These are phyloP conservation scores for Osmerus mordax DNA, from an alignment of 2,113 vertebrate species.

Conservation along the genomic window DNA sequence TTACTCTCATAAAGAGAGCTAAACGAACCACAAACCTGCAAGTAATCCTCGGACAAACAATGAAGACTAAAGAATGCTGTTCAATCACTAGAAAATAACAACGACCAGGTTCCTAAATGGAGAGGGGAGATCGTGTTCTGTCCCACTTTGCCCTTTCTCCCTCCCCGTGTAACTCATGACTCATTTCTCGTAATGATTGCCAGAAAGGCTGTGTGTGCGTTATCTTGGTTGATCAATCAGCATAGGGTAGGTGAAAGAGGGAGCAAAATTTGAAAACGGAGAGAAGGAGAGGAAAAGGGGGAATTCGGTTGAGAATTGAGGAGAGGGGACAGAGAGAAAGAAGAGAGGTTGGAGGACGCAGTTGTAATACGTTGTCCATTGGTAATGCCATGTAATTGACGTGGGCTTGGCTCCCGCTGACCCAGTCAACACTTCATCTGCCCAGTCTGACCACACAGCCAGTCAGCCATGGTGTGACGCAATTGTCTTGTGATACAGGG, in stretches of 20 bases:
- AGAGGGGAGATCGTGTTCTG: constrained; percentile 3
- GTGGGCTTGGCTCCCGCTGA: constrained; percentile 52
- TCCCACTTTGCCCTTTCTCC: constrained; percentile 13
- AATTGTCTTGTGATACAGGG: not conserved
- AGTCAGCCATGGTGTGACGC: not conserved
- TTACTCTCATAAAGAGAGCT: too few relatives aligned
- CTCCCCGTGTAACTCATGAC: constrained; percentile 25
- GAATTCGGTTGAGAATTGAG: too few relatives aligned
- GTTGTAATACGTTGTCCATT: constrained; percentile 46
- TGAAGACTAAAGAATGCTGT: not conserved
- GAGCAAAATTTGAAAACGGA: too few relatives aligned
- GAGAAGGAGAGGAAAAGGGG: too few relatives aligned
- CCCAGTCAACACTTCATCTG: constrained; percentile 29
- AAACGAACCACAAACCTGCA: too few relatives aligned
- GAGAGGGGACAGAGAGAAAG: too few relatives aligned
- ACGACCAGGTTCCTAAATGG: not conserved
- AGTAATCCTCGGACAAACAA: too few relatives aligned
- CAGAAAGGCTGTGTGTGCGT: constrained; percentile 50
- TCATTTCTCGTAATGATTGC: constrained; percentile 53
- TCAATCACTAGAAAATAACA: not conserved
- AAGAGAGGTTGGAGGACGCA: constrained; percentile 30
- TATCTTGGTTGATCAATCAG: constrained; percentile 54
- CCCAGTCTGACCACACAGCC: not conserved
- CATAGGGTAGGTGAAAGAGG: not conserved
- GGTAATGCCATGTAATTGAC: constrained; percentile 55